A percentile compares a stretch with the other conserved stretches of the same genome.
Evolutionary conservation across 1,140 invertebrate species (phyloP).

Genomic region (Polypedilum vanderplanki): DNA sequence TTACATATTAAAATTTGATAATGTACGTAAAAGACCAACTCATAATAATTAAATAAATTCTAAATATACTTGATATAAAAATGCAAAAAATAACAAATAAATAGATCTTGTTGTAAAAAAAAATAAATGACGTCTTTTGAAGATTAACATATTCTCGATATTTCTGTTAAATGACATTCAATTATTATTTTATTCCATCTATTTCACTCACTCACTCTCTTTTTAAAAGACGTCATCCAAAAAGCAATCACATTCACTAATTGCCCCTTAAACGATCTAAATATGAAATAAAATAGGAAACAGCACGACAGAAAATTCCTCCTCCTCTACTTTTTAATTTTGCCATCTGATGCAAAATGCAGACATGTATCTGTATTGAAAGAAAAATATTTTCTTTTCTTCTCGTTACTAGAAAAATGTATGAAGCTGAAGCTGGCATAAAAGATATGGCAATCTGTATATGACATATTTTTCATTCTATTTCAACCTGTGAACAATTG

Average conservation of each 20-base stretch:
- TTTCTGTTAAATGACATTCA: slow-evolving; percentile 7
- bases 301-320: slow-evolving; percentile 9
- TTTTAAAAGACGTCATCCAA: not conserved
- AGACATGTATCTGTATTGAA: not conserved
- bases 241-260: not conserved
- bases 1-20: no score
- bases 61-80: no score
- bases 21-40: no score
- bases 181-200: not conserved
- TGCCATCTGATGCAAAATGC: slow-evolving; percentile 10
- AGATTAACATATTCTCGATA: not conserved
- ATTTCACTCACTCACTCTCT: not conserved
- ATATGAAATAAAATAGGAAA: not conserved
- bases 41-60: no score
- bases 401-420: no score
- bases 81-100: no score
- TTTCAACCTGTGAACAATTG: no score
- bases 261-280: not conserved
- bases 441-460: no score
- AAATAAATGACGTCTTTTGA: not conserved
- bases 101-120: no score
- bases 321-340: not conserved
- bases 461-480: no score
- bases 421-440: no score
- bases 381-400: not conserved